Conservation (phyloP, 2,113 vertebrate genomes). For the Cyanoliseus patagonus region DNA sequence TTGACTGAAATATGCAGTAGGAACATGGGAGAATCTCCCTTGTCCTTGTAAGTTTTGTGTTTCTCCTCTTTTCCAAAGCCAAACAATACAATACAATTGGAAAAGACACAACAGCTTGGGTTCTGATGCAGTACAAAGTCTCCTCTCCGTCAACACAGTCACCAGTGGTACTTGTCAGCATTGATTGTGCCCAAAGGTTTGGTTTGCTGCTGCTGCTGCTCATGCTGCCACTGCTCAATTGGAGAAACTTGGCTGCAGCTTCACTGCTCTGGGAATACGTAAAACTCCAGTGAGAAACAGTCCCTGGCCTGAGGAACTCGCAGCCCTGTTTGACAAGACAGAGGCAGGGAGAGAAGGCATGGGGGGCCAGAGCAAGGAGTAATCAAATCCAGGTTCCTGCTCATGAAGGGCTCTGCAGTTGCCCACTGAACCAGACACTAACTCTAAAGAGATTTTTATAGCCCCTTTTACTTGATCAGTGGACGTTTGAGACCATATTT, state of each 20-base stretch:
- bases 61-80: not conserved
- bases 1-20: not conserved
- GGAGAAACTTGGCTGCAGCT: not conserved
- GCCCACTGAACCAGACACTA: not conserved
- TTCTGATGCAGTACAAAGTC: not conserved
- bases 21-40: not conserved
- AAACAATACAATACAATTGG: not conserved
- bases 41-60: not conserved
- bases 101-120: not conserved
- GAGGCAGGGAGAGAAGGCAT: not conserved
- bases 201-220: not conserved
- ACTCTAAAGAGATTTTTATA: not conserved
- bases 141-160: not conserved
- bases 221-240: accelerated
- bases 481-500: not conserved
- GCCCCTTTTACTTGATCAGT: not conserved
- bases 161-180: not conserved
- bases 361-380: accelerated
- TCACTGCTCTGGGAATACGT: not conserved
- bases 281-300: not conserved
- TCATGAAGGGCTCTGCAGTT: not conserved
- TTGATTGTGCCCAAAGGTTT: not conserved
- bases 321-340: not conserved
- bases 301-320: not conserved
- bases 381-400: not conserved